Conservation (phyloP, 2,888 invertebrate genomes). For the Pyrrhia umbra region DNA sequence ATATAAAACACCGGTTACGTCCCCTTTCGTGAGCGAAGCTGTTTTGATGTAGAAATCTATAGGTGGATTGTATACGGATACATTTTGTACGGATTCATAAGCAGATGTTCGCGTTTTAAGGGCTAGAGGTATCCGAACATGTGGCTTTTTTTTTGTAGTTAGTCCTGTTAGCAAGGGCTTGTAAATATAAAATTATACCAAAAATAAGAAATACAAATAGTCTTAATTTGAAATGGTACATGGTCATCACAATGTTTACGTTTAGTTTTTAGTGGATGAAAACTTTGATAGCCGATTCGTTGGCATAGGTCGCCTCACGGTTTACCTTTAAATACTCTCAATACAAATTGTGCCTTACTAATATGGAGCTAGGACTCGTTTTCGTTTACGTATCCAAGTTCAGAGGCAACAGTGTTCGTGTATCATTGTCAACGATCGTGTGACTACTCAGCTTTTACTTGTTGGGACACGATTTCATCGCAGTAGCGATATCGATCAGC, state of each 20-base stretch:
- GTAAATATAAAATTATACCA: background rate
- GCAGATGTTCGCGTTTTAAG: conserved; percentile 26
- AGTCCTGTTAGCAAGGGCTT: conserved; percentile 6
- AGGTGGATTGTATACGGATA: conserved; percentile 51
- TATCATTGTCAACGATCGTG: conserved; percentile 59
- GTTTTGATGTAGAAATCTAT: conserved; percentile 34
- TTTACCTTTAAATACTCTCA: conserved; percentile 1
- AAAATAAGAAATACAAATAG: background rate
- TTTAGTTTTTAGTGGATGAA: conserved; percentile 25
- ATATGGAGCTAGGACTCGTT: conserved; percentile 10
- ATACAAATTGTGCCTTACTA: conserved; percentile 16
- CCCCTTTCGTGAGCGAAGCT: conserved; percentile 52
- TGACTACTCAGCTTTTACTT: conserved; percentile 55
- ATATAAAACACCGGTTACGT: conserved; percentile 65
- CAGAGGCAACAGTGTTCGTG: conserved; percentile 30
- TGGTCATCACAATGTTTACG: conserved; percentile 17
- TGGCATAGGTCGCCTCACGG: conserved; percentile 43
- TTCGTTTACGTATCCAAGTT: conserved; percentile 19
- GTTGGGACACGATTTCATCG: conserved; percentile 65
- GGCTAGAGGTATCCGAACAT: conserved; percentile 15
- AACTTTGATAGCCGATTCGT: conserved; percentile 29
- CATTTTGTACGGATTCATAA: conserved; percentile 43
- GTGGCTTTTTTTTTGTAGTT: background rate
- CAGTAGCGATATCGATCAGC: conserved; percentile 79
- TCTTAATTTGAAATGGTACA: background rate